Conservation (phyloP, 2,797 vertebrate species). For the Chloroceryle amazona region DNA sequence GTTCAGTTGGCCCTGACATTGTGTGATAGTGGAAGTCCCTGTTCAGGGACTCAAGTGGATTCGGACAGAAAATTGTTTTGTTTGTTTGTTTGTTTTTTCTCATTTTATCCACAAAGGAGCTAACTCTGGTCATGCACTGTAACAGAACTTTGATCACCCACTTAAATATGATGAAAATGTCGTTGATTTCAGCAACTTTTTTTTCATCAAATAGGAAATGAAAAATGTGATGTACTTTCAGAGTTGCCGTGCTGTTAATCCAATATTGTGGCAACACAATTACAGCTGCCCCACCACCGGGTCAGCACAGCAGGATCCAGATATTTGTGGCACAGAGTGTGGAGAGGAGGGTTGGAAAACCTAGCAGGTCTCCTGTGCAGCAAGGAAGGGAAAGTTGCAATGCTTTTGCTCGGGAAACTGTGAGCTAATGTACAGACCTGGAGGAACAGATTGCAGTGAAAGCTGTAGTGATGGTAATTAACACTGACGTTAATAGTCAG, state of each 20-base stretch:
- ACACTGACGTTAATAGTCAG: background rate
- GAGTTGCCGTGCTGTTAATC: background rate
- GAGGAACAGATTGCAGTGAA: background rate
- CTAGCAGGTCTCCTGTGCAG: background rate
- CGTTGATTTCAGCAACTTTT: background rate
- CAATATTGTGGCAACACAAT: constrained; percentile 58
- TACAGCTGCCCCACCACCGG: background rate
- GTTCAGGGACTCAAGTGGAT: background rate
- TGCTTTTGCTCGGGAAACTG: background rate
- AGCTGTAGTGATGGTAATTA: background rate
- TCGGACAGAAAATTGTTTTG: background rate
- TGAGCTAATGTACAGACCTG: background rate
- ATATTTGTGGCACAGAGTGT: fast-evolving
- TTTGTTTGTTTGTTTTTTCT: background rate
- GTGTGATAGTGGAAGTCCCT: background rate
- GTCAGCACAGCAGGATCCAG: background rate
- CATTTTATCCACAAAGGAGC: background rate
- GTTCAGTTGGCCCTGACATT: background rate
- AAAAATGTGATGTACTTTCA: background rate
- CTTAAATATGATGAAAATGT: background rate
- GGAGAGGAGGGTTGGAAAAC: background rate
- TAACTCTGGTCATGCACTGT: background rate
- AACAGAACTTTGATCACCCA: background rate
- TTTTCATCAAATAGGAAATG: background rate
- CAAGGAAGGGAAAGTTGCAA: background rate